Conservation (phyloP, 2,797 vertebrate genomes). For the Fistularia commersonii region DNA sequence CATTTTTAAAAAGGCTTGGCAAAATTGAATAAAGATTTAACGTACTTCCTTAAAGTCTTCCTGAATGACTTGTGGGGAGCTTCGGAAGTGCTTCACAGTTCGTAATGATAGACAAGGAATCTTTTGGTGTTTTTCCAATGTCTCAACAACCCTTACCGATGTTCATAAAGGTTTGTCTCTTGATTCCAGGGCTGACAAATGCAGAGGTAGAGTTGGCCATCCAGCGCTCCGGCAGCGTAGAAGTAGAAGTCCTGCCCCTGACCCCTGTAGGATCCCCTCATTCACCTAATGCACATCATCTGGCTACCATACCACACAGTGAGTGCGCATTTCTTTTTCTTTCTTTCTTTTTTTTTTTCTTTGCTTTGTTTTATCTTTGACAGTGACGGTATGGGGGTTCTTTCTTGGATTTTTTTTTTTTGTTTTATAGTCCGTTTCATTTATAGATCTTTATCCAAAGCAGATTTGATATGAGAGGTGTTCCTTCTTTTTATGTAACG, state of each 20-base stretch:
- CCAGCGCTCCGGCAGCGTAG: slow-evolving; percentile 85
- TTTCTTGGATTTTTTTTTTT: too few relatives aligned
- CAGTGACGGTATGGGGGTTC: too few relatives aligned
- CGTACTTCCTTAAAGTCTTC: slow-evolving; percentile 55
- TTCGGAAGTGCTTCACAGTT: slow-evolving; percentile 57
- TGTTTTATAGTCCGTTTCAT: too few relatives aligned
- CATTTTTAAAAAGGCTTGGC: slow-evolving; percentile 47
- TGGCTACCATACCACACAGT: slow-evolving; percentile 77
- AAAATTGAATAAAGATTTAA: slow-evolving; percentile 59
- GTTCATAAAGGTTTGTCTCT: slow-evolving; percentile 40
- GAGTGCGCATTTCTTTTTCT: slow-evolving; percentile 61
- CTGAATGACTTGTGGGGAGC: slow-evolving; percentile 55
- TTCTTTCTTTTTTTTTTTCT: too few relatives aligned
- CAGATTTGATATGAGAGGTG: neutral
- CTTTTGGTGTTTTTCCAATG: slow-evolving; percentile 43
- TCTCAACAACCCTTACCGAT: neutral
- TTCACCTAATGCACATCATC: slow-evolving; percentile 70
- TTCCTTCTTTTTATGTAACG: slow-evolving; percentile 2
- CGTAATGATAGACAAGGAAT: slow-evolving; percentile 43
- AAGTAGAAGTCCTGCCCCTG: slow-evolving; percentile 73
- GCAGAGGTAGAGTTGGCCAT: slow-evolving; percentile 95
- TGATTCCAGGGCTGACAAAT: slow-evolving; percentile 86
- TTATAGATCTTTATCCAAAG: too few relatives aligned
- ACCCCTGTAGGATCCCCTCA: slow-evolving; percentile 62
- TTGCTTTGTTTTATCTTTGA: too few relatives aligned